Evolutionary conservation across 2,888 invertebrate species (phyloP), one percentile per base, ranked within the genome.

Genomic region (Mesoligia furuncula): DNA sequence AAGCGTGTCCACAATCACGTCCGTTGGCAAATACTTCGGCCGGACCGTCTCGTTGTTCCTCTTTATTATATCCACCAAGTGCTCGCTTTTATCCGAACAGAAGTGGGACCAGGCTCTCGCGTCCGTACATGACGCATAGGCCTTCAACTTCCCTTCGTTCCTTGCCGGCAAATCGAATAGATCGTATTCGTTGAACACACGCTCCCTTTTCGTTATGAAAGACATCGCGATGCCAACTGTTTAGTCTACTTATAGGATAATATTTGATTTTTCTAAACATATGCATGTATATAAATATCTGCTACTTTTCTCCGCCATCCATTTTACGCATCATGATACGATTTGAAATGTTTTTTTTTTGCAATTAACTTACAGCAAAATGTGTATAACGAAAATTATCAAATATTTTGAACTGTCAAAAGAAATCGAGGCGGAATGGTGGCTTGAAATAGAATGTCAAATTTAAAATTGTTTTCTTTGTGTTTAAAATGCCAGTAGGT

Each of bases 61-160:
- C 85, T 96, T 97, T 75, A 97, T 96, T 75, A 97, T 90, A 73
- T 97, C 97, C 42, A 97, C 93, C 83, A 97, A 95, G 87, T 97
- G 97, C 90, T 97, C 97, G 65, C 95, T 95, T 86, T 97, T 95
- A 77, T 97, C 97, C 62, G 97, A 95, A 75, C 94, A 93, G 87
- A 96, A 96, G 88, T 96, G 96, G 15, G 97, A 97, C 97, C 97
- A 97, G 3, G 97, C 97, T 77, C 97, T 92, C 11, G 97, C 94
- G 90, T 97, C 97, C 7, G 97, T 97, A 72, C 97, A 97, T 45
- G 97, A 97, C 72, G 94, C 91, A 86, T 97, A 97, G 0, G 95
- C 95, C 91, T 97, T 97, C 69, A 97, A 87, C 86, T 97, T 97
- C 54, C 97, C 97, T 87, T 97, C 97, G 83, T 96, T 96, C 79